phyloP scores from a whole-genome alignment of 2,797 vertebrate genomes.

The Chelon labrosus region DNA sequence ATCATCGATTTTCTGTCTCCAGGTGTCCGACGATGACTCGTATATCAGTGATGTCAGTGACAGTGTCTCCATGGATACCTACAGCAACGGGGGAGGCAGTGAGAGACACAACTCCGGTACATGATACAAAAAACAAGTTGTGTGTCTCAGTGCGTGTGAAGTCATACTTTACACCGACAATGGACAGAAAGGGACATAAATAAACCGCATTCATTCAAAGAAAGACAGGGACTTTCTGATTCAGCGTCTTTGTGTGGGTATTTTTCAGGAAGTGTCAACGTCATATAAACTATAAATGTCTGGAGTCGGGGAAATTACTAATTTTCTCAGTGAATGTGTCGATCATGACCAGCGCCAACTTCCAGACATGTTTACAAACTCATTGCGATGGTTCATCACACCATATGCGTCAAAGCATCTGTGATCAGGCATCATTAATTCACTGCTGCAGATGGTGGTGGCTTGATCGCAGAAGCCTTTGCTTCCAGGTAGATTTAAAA shows the following conservation, averaged over 20 bases:
- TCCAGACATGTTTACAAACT: slow-evolving; percentile 39
- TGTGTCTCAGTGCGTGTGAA: slow-evolving; percentile 1
- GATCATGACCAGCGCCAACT: background rate
- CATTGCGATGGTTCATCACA: slow-evolving; percentile 15
- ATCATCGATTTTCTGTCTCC: slow-evolving; percentile 47
- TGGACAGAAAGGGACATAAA: slow-evolving; percentile 15
- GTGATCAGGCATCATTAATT: slow-evolving; percentile 19
- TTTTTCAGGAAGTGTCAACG: slow-evolving; percentile 11
- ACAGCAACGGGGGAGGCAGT: slow-evolving; percentile 89
- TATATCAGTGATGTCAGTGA: slow-evolving; percentile 97
- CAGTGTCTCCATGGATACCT: slow-evolving; percentile 93
- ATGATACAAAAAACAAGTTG: slow-evolving; percentile 28
- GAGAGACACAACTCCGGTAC: slow-evolving; percentile 82
- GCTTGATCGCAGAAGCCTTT: slow-evolving; percentile 6
- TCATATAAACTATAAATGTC: slow-evolving; percentile 24
- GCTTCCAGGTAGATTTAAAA: background rate
- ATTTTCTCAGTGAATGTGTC: slow-evolving; percentile 12
- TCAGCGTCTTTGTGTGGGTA: background rate
- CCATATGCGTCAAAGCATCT: slow-evolving; percentile 29
- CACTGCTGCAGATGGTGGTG: slow-evolving; percentile 37
- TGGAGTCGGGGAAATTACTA: slow-evolving; percentile 17
- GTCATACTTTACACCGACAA: background rate
- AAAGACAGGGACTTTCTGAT: background rate
- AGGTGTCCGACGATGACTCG: slow-evolving; percentile 97
- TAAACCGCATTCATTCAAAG: slow-evolving; percentile 29